Evolutionary conservation across 2,888 invertebrate genomes (phyloP), one percentile per base, ranked within the genome.

Genomic region (Nomada goodeniana): DNA sequence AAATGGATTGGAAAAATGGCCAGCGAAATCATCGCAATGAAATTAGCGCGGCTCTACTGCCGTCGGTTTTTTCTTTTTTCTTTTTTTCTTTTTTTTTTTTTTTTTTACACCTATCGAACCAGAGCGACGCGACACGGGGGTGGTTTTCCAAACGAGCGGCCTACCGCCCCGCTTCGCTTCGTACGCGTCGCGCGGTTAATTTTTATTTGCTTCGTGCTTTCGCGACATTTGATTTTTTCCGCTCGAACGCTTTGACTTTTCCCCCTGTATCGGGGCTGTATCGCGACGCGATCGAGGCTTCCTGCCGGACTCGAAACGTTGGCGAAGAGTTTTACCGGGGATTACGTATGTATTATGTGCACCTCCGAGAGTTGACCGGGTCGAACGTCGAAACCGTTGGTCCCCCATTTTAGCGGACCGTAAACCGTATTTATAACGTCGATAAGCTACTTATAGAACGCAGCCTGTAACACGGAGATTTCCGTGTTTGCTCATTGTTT

Each of bases 1-100:
- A 88, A 86, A 86, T 77, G 88, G 79, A 82, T 88, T 67, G 86
- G 82, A 88, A 88, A 88, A 88, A 83, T 84, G 83, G 78, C 70
- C 69, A 80, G 86, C 64, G 82, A 85, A 88, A 88, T 84, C 76
- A 80, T 88, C 60, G 86, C 82, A 75, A 88, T 86, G 82, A 82
- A 88, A 88, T 88, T 88, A 88, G 71, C 88, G 53, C 78, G 75
- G 69, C 69, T 77, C 72, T 71, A 47, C 78, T 65, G 52, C 72
- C 74, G 78, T 67, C 80, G 57, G 82, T 75, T 76, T 78, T 29
- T 0, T 0, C 23, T 23, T 23, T 23, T 23, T 1, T 23, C 23
- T 23, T 23, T 23, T 23, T 23, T 1, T 23, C 23, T 23, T 23
- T 1, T 29, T 7, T 29, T 7, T 0, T 7, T 7, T 7, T 36